Evolutionary conservation across 2,797 vertebrate genomes (phyloP), one percentile per base, ranked within the genome.

Genomic region (Gallirallus australis): DNA sequence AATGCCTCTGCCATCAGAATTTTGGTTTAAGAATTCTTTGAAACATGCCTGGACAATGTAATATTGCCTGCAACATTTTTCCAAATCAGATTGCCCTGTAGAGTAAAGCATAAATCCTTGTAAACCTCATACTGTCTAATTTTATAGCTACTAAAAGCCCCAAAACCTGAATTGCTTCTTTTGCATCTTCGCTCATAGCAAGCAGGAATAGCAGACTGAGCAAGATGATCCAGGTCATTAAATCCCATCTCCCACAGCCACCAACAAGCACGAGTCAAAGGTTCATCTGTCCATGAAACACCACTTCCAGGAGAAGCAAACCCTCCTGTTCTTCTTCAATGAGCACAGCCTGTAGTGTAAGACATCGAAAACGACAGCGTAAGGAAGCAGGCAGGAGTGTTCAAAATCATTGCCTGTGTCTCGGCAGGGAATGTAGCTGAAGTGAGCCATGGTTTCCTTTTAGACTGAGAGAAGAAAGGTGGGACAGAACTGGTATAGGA

Each of bases 41-140:
- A 72, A 79, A 53, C 4, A 3, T 72, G n/a, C 66, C 42, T 37
- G 69, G 79, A 52, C 69, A 79, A 40, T 19, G 48, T 86, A 81
- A 76, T 90, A 37, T 6, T 78, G 31, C 72, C 93, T 93, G 80
- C 81, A 95, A 89, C n/a, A 52, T 50, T 78, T 90, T 81, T 86
- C 45, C 21, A 76, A 71, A 86, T 69, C 27, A 61, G 35, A 86
- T 91, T 92, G 65, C 15, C 92, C n/a, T 11, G 66, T 64, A n/a
- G 54, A 78, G 40, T 88, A 86, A 93, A 85, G 21, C 53, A 73
- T 76, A 80, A 86, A 90, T 90, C 65, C 24, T 23, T 9, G 3
- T 80, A 87, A 95, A 72, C 73, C 19, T 68, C 37, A 50, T 65
- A 59, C 47, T 77, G 12, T 93, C 59, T 69, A 45, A 63, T 82